Evolutionary conservation across 92 coral and sea anemone genomes (phyloP).

Genomic region (Meandrina meandrites): DNA sequence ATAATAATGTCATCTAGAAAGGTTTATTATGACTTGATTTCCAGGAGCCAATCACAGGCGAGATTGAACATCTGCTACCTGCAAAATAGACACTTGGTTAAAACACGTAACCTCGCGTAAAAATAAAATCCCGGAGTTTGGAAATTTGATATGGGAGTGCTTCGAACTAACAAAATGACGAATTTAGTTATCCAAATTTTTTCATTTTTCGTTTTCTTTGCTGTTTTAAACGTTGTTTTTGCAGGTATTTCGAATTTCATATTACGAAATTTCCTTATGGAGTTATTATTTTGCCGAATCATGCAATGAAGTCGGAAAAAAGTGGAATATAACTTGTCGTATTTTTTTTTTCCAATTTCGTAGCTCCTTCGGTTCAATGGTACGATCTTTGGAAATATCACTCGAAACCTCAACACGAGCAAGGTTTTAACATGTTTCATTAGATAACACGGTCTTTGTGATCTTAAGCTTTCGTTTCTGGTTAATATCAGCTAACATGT

Average conservation of each 20-base stretch:
- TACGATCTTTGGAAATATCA: conserved; percentile 61
- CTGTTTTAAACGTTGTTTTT: conserved; percentile 15
- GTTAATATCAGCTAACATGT: neutral
- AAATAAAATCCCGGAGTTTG: conserved; percentile 15
- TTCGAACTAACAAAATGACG: conserved; percentile 17
- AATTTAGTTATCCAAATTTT: neutral
- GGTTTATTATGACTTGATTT: conserved; percentile 20
- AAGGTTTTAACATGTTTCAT: conserved; percentile 50
- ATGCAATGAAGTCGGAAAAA: neutral
- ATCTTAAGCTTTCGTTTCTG: neutral
- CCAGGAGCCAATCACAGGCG: conserved; percentile 24
- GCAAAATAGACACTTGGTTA: conserved; percentile 13
- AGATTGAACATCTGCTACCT: neutral
- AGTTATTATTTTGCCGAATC: neutral
- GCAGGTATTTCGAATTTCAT: conserved; percentile 31
- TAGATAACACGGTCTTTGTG: neutral
- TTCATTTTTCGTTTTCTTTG: conserved; percentile 8
- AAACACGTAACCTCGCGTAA: conserved; percentile 13
- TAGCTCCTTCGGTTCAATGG: conserved; percentile 69
- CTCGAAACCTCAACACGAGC: conserved; percentile 46
- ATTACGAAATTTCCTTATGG: neutral
- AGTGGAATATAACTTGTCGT: neutral
- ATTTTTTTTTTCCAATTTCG: conserved; percentile 10
- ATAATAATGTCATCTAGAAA: conserved; percentile 20
- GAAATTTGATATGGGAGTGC: neutral